These are phyloP conservation scores for Andrena flavipes DNA, from an alignment of 2,888 invertebrate genomes.

Conservation along the genomic window DNA sequence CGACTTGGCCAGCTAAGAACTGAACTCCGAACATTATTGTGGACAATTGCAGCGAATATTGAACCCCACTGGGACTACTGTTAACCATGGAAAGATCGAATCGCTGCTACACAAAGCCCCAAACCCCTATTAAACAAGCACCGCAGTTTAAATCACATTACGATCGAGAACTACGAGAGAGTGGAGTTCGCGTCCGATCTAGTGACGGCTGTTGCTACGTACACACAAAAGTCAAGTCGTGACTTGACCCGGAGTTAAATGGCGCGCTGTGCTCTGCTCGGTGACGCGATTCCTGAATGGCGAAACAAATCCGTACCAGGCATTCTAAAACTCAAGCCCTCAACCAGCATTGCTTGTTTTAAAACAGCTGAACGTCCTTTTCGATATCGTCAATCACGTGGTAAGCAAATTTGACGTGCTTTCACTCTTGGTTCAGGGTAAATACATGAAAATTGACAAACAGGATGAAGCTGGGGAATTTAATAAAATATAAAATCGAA, in stretches of 20 bases:
- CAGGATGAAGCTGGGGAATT: neutral
- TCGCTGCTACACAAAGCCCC: slow-evolving; percentile 44
- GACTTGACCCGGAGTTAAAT: slow-evolving; percentile 34
- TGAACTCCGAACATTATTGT: neutral
- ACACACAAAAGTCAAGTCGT: slow-evolving; percentile 39
- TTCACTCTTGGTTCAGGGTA: too few species aligned
- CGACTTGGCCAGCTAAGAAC: neutral
- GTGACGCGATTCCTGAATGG: slow-evolving; percentile 17
- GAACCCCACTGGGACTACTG: slow-evolving; percentile 25
- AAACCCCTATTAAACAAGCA: slow-evolving; percentile 49
- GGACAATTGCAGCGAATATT: slow-evolving; percentile 36
- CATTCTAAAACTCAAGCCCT: neutral
- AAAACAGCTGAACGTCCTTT: neutral
- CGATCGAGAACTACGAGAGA: slow-evolving; percentile 37
- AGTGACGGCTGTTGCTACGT: slow-evolving; percentile 40
- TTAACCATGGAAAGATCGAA: slow-evolving; percentile 48
- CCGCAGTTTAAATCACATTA: slow-evolving; percentile 53
- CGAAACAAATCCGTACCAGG: neutral
- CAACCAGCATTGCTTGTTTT: neutral
- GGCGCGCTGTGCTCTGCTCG: slow-evolving; percentile 8
- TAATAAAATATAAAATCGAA: neutral
- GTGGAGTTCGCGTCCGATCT: slow-evolving; percentile 40
- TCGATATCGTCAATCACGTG: neutral
- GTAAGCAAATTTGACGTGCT: neutral
- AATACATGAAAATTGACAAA: too few species aligned